Conservation (phyloP, 2,888 invertebrate genomes). For the Andricus curvator region DNA sequence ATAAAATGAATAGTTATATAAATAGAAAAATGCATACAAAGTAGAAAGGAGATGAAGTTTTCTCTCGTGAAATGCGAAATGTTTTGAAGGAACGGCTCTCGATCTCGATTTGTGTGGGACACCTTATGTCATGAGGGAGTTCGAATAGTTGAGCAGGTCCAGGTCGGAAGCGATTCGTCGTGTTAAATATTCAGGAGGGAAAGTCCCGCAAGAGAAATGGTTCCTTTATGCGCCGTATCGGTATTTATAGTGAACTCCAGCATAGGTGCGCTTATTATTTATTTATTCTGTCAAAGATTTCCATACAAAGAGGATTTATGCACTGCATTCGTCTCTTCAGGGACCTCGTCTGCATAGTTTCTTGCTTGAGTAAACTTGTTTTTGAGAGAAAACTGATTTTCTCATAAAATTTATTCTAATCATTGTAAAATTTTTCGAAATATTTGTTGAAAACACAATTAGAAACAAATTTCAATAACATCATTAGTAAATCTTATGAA, state of each 20-base stretch:
- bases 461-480: neutral
- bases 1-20: no score
- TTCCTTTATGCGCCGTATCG: conserved; percentile 49
- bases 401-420: neutral
- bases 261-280: conserved; percentile 54
- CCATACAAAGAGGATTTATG: conserved; percentile 56
- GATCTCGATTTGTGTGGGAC: neutral
- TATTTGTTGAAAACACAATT: neutral
- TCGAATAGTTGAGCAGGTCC: conserved; percentile 34
- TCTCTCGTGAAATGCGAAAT: neutral
- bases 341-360: neutral
- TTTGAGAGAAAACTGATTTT: neutral
- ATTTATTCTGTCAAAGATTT: conserved; percentile 59
- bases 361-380: neutral
- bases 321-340: conserved; percentile 2
- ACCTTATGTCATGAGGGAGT: conserved; percentile 4
- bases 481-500: no score
- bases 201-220: conserved; percentile 49
- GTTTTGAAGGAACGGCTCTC: neutral
- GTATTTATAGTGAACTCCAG: conserved; percentile 52
- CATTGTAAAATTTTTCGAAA: neutral
- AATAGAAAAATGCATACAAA: neutral
- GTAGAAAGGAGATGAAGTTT: neutral
- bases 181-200: conserved; percentile 56
- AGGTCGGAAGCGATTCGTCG: conserved; percentile 56